A percentile compares a stretch with the other conserved stretches of the same genome.
These are phyloP conservation scores for Trypoxylon attenuatum DNA, from an alignment of 2,888 invertebrate genomes.

Conservation along the genomic window DNA sequence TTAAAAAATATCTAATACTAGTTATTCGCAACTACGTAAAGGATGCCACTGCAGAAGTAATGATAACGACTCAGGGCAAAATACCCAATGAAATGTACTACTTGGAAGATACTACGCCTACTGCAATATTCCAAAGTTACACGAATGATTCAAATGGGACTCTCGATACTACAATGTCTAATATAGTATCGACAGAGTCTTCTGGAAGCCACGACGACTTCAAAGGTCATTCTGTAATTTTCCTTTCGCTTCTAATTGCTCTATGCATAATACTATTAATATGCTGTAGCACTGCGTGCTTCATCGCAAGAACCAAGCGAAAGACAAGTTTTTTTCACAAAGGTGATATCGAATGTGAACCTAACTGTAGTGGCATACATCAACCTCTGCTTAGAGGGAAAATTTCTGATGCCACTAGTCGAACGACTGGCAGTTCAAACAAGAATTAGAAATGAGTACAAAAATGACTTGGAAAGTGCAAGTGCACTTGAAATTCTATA, in stretches of 20 bases:
- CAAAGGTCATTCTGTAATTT: constrained; percentile 45
- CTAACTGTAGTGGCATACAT: constrained; percentile 55
- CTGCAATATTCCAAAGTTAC: neutral
- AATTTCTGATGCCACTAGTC: constrained; percentile 40
- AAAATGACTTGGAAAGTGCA: too few species aligned
- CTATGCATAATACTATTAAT: constrained; percentile 55
- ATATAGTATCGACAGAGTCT: neutral
- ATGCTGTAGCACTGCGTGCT: constrained; percentile 60
- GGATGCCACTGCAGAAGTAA: constrained; percentile 59
- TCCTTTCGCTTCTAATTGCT: constrained; percentile 48
- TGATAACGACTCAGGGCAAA: constrained; percentile 59
- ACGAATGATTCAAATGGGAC: neutral
- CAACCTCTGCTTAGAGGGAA: constrained; percentile 60
- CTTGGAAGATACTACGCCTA: constrained; percentile 45
- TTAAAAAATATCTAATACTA: too few species aligned
- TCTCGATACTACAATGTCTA: neutral
- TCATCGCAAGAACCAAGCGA: constrained; percentile 54
- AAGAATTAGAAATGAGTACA: constrained; percentile 35
- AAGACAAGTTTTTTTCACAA: constrained; percentile 40
- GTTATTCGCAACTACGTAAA: constrained; percentile 19
- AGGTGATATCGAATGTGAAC: constrained; percentile 57
- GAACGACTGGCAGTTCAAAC: constrained; percentile 24
- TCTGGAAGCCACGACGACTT: constrained; percentile 12
- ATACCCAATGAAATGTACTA: constrained; percentile 61
- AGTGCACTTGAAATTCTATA: too few species aligned